A percentile compares a stretch with the other conserved stretches of the same genome.
These are phyloP conservation scores for Dryobotodes eremita DNA, from an alignment of 2,888 invertebrate genomes.

Conservation along the genomic window DNA sequence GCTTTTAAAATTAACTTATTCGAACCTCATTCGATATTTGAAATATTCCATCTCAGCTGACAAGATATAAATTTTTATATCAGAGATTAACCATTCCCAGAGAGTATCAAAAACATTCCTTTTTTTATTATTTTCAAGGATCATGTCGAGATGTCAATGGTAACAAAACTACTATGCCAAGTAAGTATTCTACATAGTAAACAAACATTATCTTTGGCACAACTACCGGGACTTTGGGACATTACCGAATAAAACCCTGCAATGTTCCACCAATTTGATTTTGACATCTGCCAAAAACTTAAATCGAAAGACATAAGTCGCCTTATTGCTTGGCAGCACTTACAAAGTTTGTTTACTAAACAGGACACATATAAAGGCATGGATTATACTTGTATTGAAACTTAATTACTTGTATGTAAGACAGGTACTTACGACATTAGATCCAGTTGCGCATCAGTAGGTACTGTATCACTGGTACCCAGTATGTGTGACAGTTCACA, in stretches of 20 bases:
- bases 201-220: conserved; percentile 13
- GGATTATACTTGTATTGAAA: background rate
- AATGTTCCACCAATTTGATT: background rate
- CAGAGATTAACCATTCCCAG: background rate
- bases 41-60: background rate
- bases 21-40: background rate
- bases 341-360: conserved; percentile 24
- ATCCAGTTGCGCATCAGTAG: conserved; percentile 94
- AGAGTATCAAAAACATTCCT: background rate
- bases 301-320: background rate
- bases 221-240: background rate
- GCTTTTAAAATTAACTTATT: background rate
- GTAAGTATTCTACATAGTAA: conserved; percentile 31
- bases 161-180: conserved; percentile 39
- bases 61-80: background rate
- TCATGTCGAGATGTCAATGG: conserved; percentile 50
- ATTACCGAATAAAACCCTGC: background rate
- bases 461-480: conserved; percentile 95
- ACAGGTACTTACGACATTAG: conserved; percentile 91
- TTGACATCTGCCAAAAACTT: background rate
- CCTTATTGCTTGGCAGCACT: conserved; percentile 1
- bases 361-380: conserved; percentile 28
- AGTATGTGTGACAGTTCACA: conserved; percentile 97
- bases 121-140: conserved; percentile 52
- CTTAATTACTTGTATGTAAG: background rate